phyloP scores from a whole-genome alignment of 2,797 vertebrate genomes.

The Mus minutoides region DNA sequence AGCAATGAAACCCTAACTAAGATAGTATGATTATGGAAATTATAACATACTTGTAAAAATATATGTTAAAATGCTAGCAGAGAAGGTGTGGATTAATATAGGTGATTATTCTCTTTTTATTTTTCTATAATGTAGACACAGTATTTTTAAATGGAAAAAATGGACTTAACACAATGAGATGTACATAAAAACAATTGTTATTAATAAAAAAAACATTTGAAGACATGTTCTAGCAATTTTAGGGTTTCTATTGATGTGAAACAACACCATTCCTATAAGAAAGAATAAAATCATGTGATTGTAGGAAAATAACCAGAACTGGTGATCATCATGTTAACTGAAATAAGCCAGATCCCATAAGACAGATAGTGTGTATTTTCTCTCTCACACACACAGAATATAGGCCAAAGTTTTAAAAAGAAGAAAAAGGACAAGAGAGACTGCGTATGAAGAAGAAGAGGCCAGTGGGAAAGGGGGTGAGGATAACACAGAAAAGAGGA shows the following conservation, averaged over 20 bases:
- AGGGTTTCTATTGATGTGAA: not conserved
- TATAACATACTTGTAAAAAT: not conserved
- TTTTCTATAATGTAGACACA: not conserved
- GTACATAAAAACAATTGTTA: not conserved
- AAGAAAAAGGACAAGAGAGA: not conserved
- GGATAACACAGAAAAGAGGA: no score
- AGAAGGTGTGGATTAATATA: not conserved
- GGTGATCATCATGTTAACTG: not conserved
- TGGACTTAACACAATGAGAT: not conserved
- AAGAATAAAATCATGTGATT: no score
- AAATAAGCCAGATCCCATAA: not conserved
- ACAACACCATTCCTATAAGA: not conserved
- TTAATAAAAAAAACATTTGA: not conserved
- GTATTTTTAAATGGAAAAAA: conserved; percentile 30
- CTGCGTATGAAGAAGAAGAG: not conserved
- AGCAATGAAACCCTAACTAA: not conserved
- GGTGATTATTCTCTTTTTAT: not conserved
- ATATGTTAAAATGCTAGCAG: not conserved
- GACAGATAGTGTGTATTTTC: not conserved
- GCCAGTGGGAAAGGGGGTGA: not conserved
- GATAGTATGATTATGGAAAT: not conserved
- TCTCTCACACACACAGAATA: no score
- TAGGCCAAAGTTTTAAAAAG: not conserved
- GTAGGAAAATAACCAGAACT: not conserved
- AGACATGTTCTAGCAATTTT: not conserved